These are phyloP conservation scores for Anoplolepis gracilipes DNA, from an alignment of 1,140 invertebrate genomes.

Conservation along the genomic window DNA sequence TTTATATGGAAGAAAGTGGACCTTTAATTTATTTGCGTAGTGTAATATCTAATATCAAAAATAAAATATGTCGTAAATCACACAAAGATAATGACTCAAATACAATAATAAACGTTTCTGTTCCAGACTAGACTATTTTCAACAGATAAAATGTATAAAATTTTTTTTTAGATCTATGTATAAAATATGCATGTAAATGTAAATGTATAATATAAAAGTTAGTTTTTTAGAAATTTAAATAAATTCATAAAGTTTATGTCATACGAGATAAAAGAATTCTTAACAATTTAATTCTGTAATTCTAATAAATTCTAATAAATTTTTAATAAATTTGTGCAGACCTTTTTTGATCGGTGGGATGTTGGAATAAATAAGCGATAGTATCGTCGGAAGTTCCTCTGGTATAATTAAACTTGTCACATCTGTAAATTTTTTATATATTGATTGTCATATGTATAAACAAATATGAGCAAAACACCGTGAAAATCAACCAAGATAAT, in stretches of 20 bases:
- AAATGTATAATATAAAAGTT: too few relatives aligned
- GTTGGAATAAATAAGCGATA: slow-evolving; percentile 92
- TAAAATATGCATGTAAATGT: too few relatives aligned
- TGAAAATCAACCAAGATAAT: background rate
- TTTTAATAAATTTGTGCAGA: slow-evolving; percentile 75
- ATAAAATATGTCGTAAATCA: too few relatives aligned
- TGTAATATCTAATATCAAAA: too few relatives aligned
- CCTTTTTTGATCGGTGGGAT: slow-evolving; percentile 94
- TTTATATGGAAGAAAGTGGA: too few relatives aligned
- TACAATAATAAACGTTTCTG: too few relatives aligned
- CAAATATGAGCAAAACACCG: background rate
- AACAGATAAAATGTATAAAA: too few relatives aligned
- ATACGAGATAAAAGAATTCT: background rate
- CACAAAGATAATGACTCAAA: too few relatives aligned
- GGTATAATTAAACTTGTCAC: slow-evolving; percentile 88
- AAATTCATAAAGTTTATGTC: background rate
- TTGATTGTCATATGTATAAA: background rate
- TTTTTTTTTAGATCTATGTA: too few relatives aligned
- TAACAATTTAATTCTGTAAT: slow-evolving; percentile 56
- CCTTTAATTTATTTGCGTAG: too few relatives aligned
- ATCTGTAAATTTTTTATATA: slow-evolving; percentile 72
- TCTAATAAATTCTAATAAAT: too few relatives aligned
- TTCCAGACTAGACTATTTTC: too few relatives aligned
- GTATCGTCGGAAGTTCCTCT: slow-evolving; percentile 90
- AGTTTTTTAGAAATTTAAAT: background rate